phyloP scores from a whole-genome alignment of 1,140 invertebrate genomes.

The Sitobion miscanthi region DNA sequence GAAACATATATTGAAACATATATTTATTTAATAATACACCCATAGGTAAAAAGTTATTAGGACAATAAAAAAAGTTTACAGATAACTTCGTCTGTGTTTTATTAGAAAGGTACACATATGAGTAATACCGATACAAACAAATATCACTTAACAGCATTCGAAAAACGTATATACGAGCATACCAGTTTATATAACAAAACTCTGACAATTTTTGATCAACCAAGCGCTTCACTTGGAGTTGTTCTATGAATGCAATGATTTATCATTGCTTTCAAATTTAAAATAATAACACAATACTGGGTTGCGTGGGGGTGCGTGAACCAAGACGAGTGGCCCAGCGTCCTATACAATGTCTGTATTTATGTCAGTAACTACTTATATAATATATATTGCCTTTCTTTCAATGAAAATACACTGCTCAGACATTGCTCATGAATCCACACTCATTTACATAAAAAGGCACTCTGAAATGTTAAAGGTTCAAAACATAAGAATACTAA shows the following conservation, averaged over 20 bases:
- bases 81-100: background rate
- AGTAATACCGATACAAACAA: background rate
- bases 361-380: background rate
- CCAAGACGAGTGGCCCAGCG: background rate
- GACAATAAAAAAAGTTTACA: background rate
- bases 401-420: background rate
- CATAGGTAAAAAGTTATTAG: background rate
- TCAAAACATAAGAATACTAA: slow-evolving; percentile 2
- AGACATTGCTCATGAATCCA: background rate
- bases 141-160: background rate
- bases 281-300: slow-evolving; percentile 13
- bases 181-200: background rate
- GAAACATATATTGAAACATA: background rate
- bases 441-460: slow-evolving; percentile 1
- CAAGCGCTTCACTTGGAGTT: background rate
- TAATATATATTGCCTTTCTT: background rate
- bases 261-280: background rate
- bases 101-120: background rate
- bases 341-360: background rate
- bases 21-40: background rate
- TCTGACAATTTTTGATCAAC: background rate
- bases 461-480: background rate
- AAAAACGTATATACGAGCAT: background rate
- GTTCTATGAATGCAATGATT: background rate
- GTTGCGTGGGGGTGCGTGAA: background rate